Conservation (phyloP, 2,888 invertebrate genomes). For the Ophioninae sp. region DNA sequence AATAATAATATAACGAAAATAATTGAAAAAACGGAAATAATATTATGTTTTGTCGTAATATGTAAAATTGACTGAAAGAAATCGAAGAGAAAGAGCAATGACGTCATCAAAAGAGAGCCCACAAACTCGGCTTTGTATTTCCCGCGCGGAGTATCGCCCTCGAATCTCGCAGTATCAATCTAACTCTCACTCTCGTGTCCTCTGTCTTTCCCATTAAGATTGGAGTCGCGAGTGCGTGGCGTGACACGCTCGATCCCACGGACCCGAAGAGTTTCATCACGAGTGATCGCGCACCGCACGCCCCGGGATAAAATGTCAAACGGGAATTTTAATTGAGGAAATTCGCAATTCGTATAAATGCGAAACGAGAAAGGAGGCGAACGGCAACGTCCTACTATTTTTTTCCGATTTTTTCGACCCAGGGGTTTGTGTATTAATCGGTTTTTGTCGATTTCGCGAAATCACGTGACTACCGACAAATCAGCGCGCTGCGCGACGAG, state of each 20-base stretch:
- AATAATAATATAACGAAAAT: too few species aligned
- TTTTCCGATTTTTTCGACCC: too few species aligned
- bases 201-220: not conserved
- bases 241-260: not conserved
- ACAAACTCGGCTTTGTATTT: conserved; percentile 18
- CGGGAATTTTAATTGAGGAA: too few species aligned
- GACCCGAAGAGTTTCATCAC: not conserved
- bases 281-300: not conserved
- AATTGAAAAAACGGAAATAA: too few species aligned
- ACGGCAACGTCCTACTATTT: too few species aligned
- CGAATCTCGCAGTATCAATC: conserved; percentile 6
- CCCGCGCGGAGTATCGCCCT: not conserved
- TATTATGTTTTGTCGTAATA: too few species aligned
- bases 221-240: not conserved
- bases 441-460: too few species aligned
- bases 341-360: too few species aligned
- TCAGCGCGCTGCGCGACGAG: not conserved
- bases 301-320: too few species aligned
- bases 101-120: conserved; percentile 28
- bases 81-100: not conserved
- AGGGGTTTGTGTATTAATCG: too few species aligned
- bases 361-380: not conserved
- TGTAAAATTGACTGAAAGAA: not conserved
- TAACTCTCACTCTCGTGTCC: conserved; percentile 2
- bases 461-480: too few species aligned